These are phyloP conservation scores for Labia minor DNA, from an alignment of 2,888 invertebrate species.

Conservation along the genomic window DNA sequence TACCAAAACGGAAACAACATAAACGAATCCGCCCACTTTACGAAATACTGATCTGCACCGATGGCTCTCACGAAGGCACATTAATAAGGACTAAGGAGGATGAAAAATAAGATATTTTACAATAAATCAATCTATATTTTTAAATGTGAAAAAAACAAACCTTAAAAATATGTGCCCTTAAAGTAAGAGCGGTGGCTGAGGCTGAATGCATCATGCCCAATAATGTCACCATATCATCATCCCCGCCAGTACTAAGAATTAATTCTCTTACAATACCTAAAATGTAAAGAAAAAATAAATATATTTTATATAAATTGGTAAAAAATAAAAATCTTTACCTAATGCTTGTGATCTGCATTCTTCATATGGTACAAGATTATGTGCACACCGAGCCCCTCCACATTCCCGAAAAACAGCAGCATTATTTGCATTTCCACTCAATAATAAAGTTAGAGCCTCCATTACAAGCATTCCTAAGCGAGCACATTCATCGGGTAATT, in stretches of 20 bases:
- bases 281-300: constrained; percentile 27
- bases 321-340: constrained; percentile 38
- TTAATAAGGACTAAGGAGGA: constrained; percentile 61
- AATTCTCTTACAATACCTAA: constrained; percentile 77
- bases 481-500: constrained; percentile 49
- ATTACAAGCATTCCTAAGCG: constrained; percentile 73
- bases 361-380: constrained; percentile 72
- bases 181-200: constrained; percentile 61
- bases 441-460: constrained; percentile 73
- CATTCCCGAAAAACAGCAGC: constrained; percentile 89
- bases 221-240: constrained; percentile 90
- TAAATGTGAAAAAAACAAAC: constrained; percentile 35
- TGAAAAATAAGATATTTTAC: constrained; percentile 23
- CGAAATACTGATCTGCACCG: constrained; percentile 92
- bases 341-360: constrained; percentile 74
- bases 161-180: constrained; percentile 84
- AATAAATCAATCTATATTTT: too few relatives aligned
- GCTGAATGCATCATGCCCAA: constrained; percentile 87
- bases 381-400: constrained; percentile 85
- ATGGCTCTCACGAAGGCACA: constrained; percentile 90
- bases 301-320: constrained; percentile 14
- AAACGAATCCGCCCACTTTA: constrained; percentile 96
- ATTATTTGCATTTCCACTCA: constrained; percentile 76
- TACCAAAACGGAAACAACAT: constrained; percentile 88
- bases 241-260: constrained; percentile 81